Evolutionary conservation across 2,797 vertebrate genomes (phyloP).

Genomic region (Anas bahamensis): DNA sequence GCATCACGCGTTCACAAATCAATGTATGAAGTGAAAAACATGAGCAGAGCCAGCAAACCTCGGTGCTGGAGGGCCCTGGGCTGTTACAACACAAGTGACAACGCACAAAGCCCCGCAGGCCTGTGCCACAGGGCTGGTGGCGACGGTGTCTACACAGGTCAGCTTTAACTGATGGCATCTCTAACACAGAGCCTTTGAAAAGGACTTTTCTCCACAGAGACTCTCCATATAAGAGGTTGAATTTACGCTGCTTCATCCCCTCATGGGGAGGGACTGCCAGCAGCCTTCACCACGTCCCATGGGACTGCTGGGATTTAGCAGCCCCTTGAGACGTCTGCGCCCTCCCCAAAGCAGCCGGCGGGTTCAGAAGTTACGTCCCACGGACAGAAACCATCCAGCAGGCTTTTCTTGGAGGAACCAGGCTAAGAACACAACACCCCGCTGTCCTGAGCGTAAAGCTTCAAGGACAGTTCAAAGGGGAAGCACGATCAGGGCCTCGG

Average conservation of each 20-base stretch:
- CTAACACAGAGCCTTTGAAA: neutral
- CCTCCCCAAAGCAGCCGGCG: neutral
- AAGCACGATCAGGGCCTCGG: neutral
- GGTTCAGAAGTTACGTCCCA: neutral
- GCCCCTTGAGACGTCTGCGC: neutral
- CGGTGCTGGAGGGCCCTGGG: neutral
- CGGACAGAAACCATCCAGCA: fast-evolving
- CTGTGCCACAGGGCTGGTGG: fast-evolving
- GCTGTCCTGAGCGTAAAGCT: fast-evolving
- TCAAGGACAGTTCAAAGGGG: neutral
- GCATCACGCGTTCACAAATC: fast-evolving
- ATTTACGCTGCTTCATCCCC: neutral
- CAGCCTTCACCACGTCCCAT: neutral
- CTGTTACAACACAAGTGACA: neutral
- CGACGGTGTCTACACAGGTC: fast-evolving
- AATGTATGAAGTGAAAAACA: fast-evolving
- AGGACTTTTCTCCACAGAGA: neutral
- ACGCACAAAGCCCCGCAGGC: neutral
- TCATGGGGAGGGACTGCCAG: neutral
- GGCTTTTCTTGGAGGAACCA: neutral
- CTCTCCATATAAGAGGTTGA: neutral
- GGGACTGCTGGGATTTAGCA: neutral
- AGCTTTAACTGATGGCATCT: neutral
- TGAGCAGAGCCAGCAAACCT: neutral
- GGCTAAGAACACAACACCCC: neutral